phyloP scores from a whole-genome alignment of 2,113 vertebrate genomes.

The Nothobranchius kuhntae region DNA sequence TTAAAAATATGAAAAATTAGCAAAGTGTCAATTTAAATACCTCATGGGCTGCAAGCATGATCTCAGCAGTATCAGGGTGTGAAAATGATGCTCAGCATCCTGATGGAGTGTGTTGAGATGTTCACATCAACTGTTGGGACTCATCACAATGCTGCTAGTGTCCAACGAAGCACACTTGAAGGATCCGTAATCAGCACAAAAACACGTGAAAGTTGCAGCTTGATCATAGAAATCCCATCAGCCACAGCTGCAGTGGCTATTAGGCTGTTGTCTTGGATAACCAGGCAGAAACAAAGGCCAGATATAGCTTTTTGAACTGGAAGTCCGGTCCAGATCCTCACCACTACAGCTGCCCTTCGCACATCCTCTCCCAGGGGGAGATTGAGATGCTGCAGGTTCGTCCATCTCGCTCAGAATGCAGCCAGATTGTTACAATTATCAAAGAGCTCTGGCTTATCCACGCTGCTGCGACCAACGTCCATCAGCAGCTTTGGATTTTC shows the following conservation, averaged over 20 bases:
- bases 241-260: not conserved
- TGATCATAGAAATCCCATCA: not conserved
- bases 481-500: slow-evolving; percentile 1
- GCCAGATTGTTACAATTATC: not conserved
- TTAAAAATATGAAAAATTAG: too few species aligned
- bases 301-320: slow-evolving; percentile 10
- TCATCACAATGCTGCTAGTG: not conserved
- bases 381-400: slow-evolving; percentile 4
- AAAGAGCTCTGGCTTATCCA: slow-evolving; percentile 7
- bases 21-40: too few species aligned
- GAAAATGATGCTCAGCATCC: too few species aligned
- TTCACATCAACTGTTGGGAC: slow-evolving; percentile 11
- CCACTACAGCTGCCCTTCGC: slow-evolving; percentile 29
- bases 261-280: slow-evolving; percentile 4
- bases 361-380: slow-evolving; percentile 1
- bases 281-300: slow-evolving; percentile 13
- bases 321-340: slow-evolving; percentile 14
- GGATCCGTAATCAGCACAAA: not conserved
- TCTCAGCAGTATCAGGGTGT: too few species aligned
- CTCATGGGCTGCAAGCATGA: too few species aligned
- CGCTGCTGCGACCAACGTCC: not conserved
- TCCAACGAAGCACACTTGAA: not conserved
- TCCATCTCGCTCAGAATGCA: slow-evolving; percentile 16
- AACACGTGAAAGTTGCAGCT: not conserved
- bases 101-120: slow-evolving; percentile 20